Conservation (phyloP, 2,888 invertebrate species). For the Cremastinae sp. region DNA sequence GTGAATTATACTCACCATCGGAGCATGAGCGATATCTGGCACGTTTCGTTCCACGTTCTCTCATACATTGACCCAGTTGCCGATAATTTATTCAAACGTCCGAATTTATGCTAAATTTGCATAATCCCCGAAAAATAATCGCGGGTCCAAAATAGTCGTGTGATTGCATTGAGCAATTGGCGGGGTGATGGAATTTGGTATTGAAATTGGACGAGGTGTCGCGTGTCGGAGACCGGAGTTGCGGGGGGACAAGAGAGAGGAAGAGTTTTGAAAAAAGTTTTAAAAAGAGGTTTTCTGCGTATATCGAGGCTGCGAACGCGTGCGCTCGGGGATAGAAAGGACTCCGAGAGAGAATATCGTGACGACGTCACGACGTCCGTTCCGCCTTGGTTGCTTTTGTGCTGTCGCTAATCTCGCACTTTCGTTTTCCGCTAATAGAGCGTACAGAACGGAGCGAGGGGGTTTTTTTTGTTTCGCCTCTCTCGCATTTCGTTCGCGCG, state of each 20-base stretch:
- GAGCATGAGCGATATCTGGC: too few species aligned
- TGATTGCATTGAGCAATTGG: too few species aligned
- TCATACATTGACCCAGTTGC: too few species aligned
- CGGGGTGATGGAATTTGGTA: too few species aligned
- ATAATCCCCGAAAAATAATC: too few species aligned
- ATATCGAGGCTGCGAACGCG: slow-evolving; percentile 48
- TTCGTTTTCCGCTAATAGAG: slow-evolving; percentile 61
- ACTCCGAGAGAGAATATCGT: slow-evolving; percentile 48
- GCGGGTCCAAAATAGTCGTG: background rate
- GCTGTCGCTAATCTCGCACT: slow-evolving; percentile 60
- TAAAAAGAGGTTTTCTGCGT: slow-evolving; percentile 46
- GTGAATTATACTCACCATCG: slow-evolving; percentile 68
- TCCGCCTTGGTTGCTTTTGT: slow-evolving; percentile 55
- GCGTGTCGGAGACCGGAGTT: too few species aligned
- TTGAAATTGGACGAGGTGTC: too few species aligned
- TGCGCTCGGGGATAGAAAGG: slow-evolving; percentile 55
- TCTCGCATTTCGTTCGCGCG: slow-evolving; percentile 1
- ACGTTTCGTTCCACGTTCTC: background rate
- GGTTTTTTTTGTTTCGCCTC: slow-evolving; percentile 48
- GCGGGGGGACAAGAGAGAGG: too few species aligned
- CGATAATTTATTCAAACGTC: too few species aligned
- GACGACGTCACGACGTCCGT: slow-evolving; percentile 60
- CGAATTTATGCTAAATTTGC: too few species aligned
- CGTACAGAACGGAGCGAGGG: slow-evolving; percentile 52
- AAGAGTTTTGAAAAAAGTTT: too few species aligned